These are phyloP conservation scores for Parotia lawesii DNA, from an alignment of 2,113 vertebrate species.

Conservation along the genomic window DNA sequence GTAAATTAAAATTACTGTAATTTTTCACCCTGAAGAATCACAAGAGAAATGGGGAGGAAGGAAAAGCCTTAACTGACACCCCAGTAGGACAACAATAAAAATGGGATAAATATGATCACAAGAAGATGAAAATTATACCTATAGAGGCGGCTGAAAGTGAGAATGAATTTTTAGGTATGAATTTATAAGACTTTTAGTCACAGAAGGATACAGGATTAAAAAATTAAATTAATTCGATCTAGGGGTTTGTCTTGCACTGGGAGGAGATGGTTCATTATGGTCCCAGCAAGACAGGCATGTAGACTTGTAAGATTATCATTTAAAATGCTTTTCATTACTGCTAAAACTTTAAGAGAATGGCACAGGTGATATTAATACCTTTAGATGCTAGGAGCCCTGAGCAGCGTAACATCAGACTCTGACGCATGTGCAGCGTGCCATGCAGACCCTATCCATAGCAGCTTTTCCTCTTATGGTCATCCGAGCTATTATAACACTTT, in stretches of 20 bases:
- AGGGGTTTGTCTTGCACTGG: background rate
- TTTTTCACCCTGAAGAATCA: background rate
- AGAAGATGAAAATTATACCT: background rate
- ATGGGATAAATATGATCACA: background rate
- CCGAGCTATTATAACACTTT: background rate
- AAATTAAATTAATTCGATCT: background rate
- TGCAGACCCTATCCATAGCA: no score
- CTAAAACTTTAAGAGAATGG: background rate
- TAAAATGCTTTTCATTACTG: background rate
- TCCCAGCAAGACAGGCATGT: background rate
- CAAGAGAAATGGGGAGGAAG: background rate
- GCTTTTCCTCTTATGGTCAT: background rate
- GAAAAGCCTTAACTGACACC: background rate
- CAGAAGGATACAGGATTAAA: background rate
- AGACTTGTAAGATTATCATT: background rate
- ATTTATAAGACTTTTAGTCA: background rate
- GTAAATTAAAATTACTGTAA: background rate
- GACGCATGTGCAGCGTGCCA: rapidly evolving
- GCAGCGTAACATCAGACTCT: background rate
- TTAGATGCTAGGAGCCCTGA: background rate
- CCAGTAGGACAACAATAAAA: background rate
- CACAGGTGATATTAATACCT: background rate
- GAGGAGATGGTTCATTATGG: background rate
- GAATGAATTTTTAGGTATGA: background rate
- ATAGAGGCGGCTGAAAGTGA: background rate